Percentiles rank a stretch among this genome's conserved stretches.
These are phyloP conservation scores for Parazoanthus atlanticus DNA, from an alignment of 92 coral and sea anemone genomes.

Conservation along the genomic window DNA sequence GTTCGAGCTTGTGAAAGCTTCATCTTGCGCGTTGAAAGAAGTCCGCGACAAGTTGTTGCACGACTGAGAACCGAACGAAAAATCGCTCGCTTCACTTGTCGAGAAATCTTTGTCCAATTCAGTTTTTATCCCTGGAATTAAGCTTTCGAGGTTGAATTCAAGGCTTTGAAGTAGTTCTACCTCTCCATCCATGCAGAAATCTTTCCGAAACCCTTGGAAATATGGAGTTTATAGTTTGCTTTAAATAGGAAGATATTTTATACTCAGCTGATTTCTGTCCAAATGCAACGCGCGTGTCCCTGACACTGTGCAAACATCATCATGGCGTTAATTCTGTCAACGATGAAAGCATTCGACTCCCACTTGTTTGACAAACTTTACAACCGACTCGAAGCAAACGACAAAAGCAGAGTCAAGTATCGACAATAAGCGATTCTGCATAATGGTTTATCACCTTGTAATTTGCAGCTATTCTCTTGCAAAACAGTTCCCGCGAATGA, in stretches of 20 bases:
- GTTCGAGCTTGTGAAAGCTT: slow-evolving; percentile 11
- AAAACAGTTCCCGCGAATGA: slow-evolving; percentile 34
- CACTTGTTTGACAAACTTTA: slow-evolving; percentile 35
- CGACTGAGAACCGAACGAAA: slow-evolving; percentile 21
- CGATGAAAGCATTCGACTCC: slow-evolving; percentile 18
- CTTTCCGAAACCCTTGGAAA: slow-evolving; percentile 30
- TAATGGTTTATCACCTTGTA: slow-evolving; percentile 43
- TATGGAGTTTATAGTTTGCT: background rate
- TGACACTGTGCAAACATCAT: background rate
- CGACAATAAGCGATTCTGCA: slow-evolving; percentile 37
- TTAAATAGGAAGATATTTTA: background rate
- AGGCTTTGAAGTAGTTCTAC: slow-evolving; percentile 42
- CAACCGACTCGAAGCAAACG: slow-evolving; percentile 28
- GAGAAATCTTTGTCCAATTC: slow-evolving; percentile 24
- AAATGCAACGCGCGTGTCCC: slow-evolving; percentile 25
- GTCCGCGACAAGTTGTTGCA: slow-evolving; percentile 19
- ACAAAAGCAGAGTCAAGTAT: slow-evolving; percentile 40
- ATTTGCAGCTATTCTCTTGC: slow-evolving; percentile 49
- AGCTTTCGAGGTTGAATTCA: slow-evolving; percentile 42
- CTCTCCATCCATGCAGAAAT: slow-evolving; percentile 50
- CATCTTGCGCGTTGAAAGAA: slow-evolving; percentile 30
- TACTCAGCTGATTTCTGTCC: slow-evolving; percentile 38
- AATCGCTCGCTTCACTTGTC: slow-evolving; percentile 20
- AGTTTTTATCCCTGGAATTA: slow-evolving; percentile 40
- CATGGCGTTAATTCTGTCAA: background rate